Conservation (phyloP, 2,797 vertebrate species). For the Australoheros facetus region DNA sequence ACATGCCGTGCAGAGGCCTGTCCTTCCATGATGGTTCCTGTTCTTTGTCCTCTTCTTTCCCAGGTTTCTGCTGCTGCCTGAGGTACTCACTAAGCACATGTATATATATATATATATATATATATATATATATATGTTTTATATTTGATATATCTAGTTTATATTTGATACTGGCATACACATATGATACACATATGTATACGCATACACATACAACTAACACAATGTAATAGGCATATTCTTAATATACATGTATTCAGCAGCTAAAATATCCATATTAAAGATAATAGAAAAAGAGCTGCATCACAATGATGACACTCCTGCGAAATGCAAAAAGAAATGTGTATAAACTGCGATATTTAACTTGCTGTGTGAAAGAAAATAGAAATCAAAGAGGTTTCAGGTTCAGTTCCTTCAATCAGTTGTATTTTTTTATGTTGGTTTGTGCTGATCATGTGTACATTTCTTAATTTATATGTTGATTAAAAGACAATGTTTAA, state of each 20-base stretch:
- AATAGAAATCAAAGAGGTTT: background rate
- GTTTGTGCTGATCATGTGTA: conserved; percentile 31
- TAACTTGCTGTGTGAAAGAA: conserved; percentile 6
- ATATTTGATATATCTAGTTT: background rate
- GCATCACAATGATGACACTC: background rate
- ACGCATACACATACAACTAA: background rate
- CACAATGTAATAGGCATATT: background rate
- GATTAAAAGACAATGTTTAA: conserved; percentile 34
- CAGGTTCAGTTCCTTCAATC: conserved; percentile 4
- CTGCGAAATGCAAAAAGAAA: background rate
- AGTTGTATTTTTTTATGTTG: background rate
- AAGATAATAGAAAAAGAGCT: background rate
- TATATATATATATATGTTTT: background rate
- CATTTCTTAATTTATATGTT: conserved; percentile 22
- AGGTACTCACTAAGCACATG: too few species aligned
- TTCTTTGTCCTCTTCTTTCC: too few species aligned
- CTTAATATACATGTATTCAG: background rate
- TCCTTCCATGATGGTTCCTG: too few species aligned
- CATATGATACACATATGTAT: background rate
- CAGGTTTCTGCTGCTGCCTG: too few species aligned
- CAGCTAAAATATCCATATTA: background rate
- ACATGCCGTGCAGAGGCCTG: too few species aligned
- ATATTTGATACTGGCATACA: conserved; percentile 10
- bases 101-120: too few species aligned
- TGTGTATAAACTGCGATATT: conserved; percentile 24